phyloP scores from a whole-genome alignment of 2,888 invertebrate species.

The Invenusta paracnida region DNA sequence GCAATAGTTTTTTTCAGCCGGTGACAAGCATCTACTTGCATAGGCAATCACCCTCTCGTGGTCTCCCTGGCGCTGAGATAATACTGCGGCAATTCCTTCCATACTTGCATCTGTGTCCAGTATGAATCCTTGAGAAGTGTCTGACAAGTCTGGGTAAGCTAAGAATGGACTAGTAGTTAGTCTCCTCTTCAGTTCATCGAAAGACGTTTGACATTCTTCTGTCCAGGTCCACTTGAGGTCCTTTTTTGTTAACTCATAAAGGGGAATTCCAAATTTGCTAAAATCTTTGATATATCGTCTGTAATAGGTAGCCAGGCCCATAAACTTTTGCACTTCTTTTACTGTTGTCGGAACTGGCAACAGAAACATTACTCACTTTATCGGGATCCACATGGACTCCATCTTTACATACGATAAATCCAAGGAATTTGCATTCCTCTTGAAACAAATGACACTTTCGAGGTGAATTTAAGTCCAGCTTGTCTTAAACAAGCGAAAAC shows the following conservation, averaged over 20 bases:
- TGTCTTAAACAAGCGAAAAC: neutral
- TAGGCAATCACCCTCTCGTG: neutral
- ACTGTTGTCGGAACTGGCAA: neutral
- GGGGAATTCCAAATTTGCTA: neutral
- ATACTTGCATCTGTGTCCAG: neutral
- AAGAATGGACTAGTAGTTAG: neutral
- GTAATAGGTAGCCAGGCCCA: neutral
- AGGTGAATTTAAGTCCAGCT: neutral
- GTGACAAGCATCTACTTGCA: neutral
- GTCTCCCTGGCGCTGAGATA: neutral
- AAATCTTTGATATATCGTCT: neutral
- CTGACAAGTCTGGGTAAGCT: neutral
- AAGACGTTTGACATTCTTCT: neutral
- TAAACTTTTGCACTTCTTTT: neutral
- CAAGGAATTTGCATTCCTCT: neutral
- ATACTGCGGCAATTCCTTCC: neutral
- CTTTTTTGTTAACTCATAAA: neutral
- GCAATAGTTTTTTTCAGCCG: neutral
- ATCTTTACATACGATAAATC: neutral
- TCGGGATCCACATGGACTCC: neutral
- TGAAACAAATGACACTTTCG: neutral
- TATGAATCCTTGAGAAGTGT: neutral
- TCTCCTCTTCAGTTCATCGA: neutral
- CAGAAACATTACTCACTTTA: neutral
- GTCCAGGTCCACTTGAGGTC: neutral